Conservation (phyloP, 2,113 vertebrate species). For the Grammomys dolichurus region DNA sequence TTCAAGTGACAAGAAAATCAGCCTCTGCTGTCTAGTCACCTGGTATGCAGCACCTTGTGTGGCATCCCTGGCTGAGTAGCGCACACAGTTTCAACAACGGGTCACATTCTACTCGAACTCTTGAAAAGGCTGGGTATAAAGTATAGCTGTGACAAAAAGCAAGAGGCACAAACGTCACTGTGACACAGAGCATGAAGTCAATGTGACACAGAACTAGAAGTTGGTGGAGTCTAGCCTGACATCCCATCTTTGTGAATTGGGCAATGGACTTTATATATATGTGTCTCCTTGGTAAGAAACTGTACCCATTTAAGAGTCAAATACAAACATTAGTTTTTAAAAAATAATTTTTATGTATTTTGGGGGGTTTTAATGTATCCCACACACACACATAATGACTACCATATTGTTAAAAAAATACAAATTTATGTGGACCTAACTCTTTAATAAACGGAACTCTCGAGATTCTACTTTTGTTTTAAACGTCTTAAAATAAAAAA, state of each 20-base stretch:
- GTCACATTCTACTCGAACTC: not conserved
- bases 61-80: too few relatives aligned
- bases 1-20: not conserved
- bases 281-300: not conserved
- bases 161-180: not conserved
- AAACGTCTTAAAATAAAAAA: not conserved
- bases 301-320: not conserved
- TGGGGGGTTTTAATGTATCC: not conserved
- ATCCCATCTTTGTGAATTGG: not conserved
- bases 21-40: not conserved
- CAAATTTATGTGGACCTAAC: not conserved
- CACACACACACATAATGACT: not conserved
- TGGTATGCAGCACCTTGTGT: too few relatives aligned
- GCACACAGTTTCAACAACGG: not conserved
- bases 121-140: not conserved
- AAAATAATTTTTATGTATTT: not conserved
- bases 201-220: not conserved
- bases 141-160: not conserved
- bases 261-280: too few relatives aligned
- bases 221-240: not conserved
- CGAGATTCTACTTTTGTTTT: not conserved
- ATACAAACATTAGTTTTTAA: not conserved
- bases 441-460: not conserved
- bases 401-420: not conserved
- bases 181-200: not conserved